Conservation (phyloP, 2,113 vertebrate species). For the Sisor rabdophorus region DNA sequence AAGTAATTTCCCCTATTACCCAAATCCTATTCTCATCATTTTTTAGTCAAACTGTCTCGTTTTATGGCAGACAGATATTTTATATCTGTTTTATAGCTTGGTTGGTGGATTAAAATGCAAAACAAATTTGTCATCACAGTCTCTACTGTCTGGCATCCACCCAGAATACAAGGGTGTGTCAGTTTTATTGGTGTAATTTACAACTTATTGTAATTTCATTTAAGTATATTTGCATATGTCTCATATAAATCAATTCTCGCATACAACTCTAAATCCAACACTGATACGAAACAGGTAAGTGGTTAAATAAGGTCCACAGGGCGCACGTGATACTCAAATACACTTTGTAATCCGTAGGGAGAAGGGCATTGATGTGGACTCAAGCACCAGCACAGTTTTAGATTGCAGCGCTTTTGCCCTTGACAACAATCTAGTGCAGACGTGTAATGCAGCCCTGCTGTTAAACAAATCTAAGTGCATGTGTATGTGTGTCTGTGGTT, state of each 20-base stretch:
- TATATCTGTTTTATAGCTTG: neutral
- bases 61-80: neutral
- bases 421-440: neutral
- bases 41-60: neutral
- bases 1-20: neutral
- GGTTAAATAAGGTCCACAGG: neutral
- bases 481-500: constrained; percentile 14
- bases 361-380: neutral
- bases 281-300: neutral
- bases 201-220: too few species aligned
- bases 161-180: neutral
- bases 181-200: neutral
- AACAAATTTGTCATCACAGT: neutral
- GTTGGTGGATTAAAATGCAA: neutral
- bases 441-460: neutral
- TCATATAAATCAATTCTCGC: neutral
- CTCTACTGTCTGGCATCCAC: neutral
- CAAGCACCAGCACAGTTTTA: neutral
- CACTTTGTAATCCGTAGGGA: neutral
- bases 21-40: neutral
- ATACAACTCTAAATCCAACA: neutral
- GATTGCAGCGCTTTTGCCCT: constrained; percentile 1
- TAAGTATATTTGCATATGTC: neutral
- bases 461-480: neutral
- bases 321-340: neutral